phyloP scores from a whole-genome alignment of 2,113 vertebrate genomes.

The Toxotes jaculatrix region DNA sequence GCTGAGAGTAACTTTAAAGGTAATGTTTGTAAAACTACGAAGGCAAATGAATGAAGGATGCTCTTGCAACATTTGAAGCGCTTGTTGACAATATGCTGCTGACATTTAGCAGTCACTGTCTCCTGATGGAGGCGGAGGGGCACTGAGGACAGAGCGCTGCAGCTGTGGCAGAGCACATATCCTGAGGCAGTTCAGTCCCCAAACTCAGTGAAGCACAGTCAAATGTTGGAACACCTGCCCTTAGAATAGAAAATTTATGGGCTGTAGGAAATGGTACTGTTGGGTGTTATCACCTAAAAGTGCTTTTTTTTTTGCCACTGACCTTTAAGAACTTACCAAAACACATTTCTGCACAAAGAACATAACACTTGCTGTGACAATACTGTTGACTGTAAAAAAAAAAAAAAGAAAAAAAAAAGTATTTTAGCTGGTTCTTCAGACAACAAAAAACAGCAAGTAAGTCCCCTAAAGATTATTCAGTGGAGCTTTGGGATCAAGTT shows the following conservation, averaged over 20 bases:
- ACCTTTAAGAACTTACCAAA: slow-evolving; percentile 33
- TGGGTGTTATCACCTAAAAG: slow-evolving; percentile 34
- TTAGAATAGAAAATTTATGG: slow-evolving; percentile 36
- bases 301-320: slow-evolving; percentile 9
- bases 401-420: too few relatives aligned
- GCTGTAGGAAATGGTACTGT: slow-evolving; percentile 18
- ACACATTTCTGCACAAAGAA: slow-evolving; percentile 1
- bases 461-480: background rate
- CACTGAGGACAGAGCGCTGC: slow-evolving; percentile 17
- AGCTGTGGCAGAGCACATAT: slow-evolving; percentile 39
- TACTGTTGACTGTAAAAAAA: background rate
- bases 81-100: slow-evolving; percentile 27
- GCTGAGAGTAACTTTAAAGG: slow-evolving; percentile 8
- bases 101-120: slow-evolving; percentile 60
- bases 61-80: slow-evolving; percentile 7
- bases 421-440: too few relatives aligned
- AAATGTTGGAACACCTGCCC: slow-evolving; percentile 55
- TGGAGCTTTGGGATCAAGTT: background rate
- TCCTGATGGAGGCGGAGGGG: slow-evolving; percentile 33
- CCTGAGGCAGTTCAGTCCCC: slow-evolving; percentile 59
- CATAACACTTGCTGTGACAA: background rate
- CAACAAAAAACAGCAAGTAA: background rate
- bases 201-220: slow-evolving; percentile 55
- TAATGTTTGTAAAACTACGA: slow-evolving; percentile 21
- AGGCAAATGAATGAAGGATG: slow-evolving; percentile 23